These are phyloP conservation scores for Naso thynnoides DNA, from an alignment of 2,797 vertebrate genomes.

Conservation along the genomic window DNA sequence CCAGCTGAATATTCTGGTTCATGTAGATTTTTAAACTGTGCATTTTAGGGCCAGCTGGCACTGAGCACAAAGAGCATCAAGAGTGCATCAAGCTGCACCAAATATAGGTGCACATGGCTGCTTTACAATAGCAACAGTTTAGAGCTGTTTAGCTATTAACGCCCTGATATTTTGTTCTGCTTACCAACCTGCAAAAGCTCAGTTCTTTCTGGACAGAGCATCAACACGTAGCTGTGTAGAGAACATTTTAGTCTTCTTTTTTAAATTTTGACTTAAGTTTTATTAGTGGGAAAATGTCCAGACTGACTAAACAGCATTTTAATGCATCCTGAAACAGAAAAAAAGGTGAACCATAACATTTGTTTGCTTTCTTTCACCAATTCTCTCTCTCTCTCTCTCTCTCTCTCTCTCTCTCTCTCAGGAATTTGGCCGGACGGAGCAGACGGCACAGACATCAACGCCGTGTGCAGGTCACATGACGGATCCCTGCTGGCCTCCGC, in stretches of 20 bases:
- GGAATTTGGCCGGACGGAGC: conserved; percentile 87
- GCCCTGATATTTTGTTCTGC: not conserved
- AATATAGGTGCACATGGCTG: too few species aligned
- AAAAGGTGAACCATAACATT: not conserved
- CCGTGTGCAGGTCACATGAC: conserved; percentile 89
- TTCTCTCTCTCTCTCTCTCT: not conserved
- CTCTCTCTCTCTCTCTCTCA: conserved; percentile 26
- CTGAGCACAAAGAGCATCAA: too few species aligned
- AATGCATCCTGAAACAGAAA: conserved; percentile 3
- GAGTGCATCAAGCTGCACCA: too few species aligned
- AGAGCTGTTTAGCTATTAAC: not conserved
- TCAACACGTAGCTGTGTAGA: not conserved
- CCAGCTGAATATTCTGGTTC: too few species aligned
- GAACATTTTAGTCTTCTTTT: not conserved
- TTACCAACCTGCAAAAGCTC: not conserved
- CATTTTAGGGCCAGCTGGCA: too few species aligned
- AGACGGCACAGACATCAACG: conserved; percentile 94
- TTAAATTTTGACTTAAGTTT: not conserved
- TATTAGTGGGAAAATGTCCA: not conserved
- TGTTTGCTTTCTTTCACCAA: not conserved
- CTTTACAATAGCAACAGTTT: too few species aligned
- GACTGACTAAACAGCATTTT: not conserved
- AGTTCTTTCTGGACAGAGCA: not conserved
- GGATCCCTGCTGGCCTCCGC: conserved; percentile 88
- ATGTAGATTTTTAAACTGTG: too few species aligned